Evolutionary conservation across 1,140 invertebrate genomes (phyloP).

Genomic region (Caenorhabditis remanei): DNA sequence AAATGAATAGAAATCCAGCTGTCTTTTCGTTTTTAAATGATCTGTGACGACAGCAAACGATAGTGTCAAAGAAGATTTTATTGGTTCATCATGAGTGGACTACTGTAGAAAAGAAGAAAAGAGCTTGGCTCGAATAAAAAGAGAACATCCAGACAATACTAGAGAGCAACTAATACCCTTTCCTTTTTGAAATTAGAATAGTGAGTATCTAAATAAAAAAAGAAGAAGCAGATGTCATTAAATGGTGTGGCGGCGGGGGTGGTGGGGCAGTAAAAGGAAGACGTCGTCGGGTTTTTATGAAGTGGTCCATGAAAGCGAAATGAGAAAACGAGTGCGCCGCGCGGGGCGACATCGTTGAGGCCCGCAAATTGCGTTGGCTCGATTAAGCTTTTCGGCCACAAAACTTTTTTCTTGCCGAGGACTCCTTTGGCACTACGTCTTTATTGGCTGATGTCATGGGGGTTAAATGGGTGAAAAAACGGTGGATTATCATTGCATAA

Average conservation of each 20-base stretch:
- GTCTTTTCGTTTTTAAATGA: not conserved
- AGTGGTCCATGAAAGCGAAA: constrained; percentile 47
- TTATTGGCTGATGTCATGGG: constrained; percentile 55
- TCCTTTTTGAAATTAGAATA: too few species aligned
- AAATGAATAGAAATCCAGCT: not conserved
- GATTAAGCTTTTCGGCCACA: constrained; percentile 42
- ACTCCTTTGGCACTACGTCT: constrained; percentile 35
- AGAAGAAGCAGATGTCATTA: constrained; percentile 34
- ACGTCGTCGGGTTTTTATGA: constrained; percentile 49
- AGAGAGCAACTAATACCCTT: not conserved
- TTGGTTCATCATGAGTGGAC: too few species aligned
- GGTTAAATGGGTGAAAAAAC: constrained; percentile 25
- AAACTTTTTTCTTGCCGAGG: not conserved
- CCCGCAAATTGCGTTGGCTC: constrained; percentile 53
- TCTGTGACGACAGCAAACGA: not conserved
- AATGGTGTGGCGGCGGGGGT: constrained; percentile 21
- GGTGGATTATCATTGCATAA: constrained; percentile 41
- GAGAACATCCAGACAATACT: not conserved
- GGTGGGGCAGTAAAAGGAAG: not conserved
- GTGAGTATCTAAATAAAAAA: not conserved
- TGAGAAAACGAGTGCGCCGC: constrained; percentile 49
- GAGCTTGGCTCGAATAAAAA: too few species aligned
- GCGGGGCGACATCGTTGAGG: constrained; percentile 3
- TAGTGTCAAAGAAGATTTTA: too few species aligned
- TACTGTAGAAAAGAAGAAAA: too few species aligned